Percentiles rank a stretch among this genome's conserved stretches.
Conservation (phyloP, 2,797 vertebrate genomes). For the Neoniphon sammara region DNA sequence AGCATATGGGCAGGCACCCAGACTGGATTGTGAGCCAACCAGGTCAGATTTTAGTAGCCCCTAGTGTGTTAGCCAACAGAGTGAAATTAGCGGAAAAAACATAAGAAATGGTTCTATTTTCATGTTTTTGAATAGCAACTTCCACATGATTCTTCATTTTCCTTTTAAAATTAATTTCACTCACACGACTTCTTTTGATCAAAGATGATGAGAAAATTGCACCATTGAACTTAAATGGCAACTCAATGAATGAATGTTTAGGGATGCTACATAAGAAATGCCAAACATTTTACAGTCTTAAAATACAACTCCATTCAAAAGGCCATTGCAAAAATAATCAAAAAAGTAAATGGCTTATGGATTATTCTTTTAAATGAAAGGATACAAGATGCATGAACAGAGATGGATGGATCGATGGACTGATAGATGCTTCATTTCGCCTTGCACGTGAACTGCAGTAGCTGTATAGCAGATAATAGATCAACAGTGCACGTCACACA, state of each 20-base stretch:
- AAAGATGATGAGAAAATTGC: no score
- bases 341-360: no score
- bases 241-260: no score
- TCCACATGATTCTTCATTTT: background rate
- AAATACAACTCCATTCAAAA: no score
- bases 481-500: background rate
- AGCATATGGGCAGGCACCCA: conserved; percentile 47
- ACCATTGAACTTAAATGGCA: no score
- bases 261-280: no score
- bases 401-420: background rate
- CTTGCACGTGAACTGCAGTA: no score
- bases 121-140: background rate
- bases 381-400: background rate
- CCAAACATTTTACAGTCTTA: no score
- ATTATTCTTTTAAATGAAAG: no score
- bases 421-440: background rate
- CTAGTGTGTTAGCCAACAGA: conserved; percentile 38
- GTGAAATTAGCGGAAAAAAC: conserved; percentile 17
- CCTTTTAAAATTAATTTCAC: background rate
- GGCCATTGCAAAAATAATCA: no score
- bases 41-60: conserved; percentile 57
- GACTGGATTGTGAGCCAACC: conserved; percentile 46
- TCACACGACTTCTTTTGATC: no score
- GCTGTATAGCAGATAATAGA: no score
- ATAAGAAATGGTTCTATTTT: background rate